Percentiles rank a stretch among this genome's conserved stretches.
phyloP scores from a whole-genome alignment of 1,140 invertebrate species.

The Eciton burchellii region DNA sequence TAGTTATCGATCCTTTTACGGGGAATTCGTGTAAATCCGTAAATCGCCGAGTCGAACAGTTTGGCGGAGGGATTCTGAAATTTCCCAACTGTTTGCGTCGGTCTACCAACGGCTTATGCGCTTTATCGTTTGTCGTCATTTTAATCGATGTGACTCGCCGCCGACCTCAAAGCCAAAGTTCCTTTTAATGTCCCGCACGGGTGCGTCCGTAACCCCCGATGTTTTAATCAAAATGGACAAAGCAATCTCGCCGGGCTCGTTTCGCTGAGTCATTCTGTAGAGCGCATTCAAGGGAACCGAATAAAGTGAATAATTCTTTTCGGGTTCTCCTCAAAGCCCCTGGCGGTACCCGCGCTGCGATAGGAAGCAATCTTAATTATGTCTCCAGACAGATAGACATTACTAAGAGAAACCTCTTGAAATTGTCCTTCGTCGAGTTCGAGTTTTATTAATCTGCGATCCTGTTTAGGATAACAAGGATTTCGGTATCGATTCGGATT shows the following conservation, averaged over 20 bases:
- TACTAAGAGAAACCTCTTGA: not conserved
- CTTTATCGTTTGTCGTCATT: conserved; percentile 25
- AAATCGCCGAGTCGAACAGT: not conserved
- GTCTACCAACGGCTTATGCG: conserved; percentile 18
- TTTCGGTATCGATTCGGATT: too few relatives aligned
- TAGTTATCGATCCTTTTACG: too few relatives aligned
- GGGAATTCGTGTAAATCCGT: too few relatives aligned
- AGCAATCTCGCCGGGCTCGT: conserved; percentile 64
- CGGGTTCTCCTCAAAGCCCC: conserved; percentile 4
- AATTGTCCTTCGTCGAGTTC: not conserved
- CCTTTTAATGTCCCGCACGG: not conserved
- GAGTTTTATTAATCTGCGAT: not conserved
- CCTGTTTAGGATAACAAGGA: not conserved
- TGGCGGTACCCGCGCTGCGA: not conserved
- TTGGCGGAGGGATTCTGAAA: not conserved
- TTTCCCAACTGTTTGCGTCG: conserved; percentile 7
- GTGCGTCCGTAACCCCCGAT: conserved; percentile 42
- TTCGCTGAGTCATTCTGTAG: conserved; percentile 57
- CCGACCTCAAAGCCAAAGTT: conserved; percentile 13
- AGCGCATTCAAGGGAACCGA: conserved; percentile 11
- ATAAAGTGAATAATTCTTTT: conserved; percentile 31
- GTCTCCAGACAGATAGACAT: conserved; percentile 8
- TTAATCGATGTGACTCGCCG: conserved; percentile 18
- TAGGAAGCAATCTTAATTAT: conserved; percentile 53
- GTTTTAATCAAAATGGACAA: conserved; percentile 67